Conservation (phyloP, 2,888 invertebrate genomes). For the Meta bourneti region DNA sequence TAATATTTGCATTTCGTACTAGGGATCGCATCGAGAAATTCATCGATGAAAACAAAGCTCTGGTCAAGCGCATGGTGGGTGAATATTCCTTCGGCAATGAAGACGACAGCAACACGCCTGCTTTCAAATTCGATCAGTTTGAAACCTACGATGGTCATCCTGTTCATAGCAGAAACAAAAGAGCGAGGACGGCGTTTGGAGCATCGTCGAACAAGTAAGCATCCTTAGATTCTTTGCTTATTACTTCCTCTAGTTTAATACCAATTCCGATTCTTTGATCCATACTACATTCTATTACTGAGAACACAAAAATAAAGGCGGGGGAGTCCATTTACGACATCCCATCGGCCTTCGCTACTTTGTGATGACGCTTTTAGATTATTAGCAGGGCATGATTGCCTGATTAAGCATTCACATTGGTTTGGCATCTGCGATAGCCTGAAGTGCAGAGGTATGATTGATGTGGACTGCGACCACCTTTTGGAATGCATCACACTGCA, state of each 20-base stretch:
- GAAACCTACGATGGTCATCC: conserved; percentile 77
- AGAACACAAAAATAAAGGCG: too few relatives aligned
- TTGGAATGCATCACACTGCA: too few relatives aligned
- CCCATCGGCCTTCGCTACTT: too few relatives aligned
- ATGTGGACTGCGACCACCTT: too few relatives aligned
- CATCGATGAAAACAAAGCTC: conserved; percentile 95
- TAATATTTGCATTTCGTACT: conserved; percentile 75
- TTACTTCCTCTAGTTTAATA: too few relatives aligned
- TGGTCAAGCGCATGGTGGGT: conserved; percentile 96
- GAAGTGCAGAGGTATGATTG: too few relatives aligned
- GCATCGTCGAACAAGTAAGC: conserved; percentile 75
- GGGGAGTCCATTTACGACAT: too few relatives aligned
- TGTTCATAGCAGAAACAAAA: conserved; percentile 73
- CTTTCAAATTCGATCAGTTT: conserved; percentile 81
- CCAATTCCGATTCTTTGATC: not conserved
- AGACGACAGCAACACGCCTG: conserved; percentile 82
- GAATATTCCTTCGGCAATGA: conserved; percentile 86
- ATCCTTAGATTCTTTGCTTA: too few relatives aligned
- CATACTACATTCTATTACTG: not conserved
- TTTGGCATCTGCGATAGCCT: too few relatives aligned
- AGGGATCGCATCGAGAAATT: conserved; percentile 94
- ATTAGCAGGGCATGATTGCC: too few relatives aligned
- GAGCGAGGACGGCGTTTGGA: conserved; percentile 73
- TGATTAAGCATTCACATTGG: too few relatives aligned
- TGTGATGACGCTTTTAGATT: too few relatives aligned